phyloP scores from a whole-genome alignment of 2,797 vertebrate species.

The Dendrocincla tyrannina region DNA sequence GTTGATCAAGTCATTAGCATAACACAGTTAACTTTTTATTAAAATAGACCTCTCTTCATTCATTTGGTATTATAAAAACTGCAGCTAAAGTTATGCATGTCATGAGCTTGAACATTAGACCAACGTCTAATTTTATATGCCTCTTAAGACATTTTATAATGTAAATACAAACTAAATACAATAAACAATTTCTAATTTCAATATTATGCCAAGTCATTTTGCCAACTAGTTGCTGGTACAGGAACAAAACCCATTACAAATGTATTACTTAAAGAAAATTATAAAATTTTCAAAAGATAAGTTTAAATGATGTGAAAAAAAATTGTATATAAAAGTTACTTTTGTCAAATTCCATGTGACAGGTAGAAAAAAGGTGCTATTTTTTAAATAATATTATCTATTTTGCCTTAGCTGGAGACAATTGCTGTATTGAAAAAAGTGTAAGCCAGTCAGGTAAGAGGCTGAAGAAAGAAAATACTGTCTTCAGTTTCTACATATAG shows the following conservation, averaged over 20 bases:
- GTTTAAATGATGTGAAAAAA: neutral
- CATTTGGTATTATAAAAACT: neutral
- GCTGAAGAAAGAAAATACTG: neutral
- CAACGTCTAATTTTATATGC: neutral
- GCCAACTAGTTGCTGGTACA: neutral
- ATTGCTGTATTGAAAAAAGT: neutral
- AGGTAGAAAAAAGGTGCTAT: fast-evolving
- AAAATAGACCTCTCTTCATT: slow-evolving; percentile 1
- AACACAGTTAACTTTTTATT: neutral
- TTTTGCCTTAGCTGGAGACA: neutral
- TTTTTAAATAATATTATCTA: neutral
- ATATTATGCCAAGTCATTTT: neutral
- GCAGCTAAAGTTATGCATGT: neutral
- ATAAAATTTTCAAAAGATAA: neutral
- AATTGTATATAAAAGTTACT: neutral
- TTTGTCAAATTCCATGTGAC: neutral
- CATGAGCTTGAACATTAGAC: neutral
- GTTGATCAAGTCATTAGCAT: neutral
- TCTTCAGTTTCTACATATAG: neutral
- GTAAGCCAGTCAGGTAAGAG: neutral
- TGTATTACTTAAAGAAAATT: neutral
- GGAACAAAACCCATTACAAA: neutral
- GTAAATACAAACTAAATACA: neutral
- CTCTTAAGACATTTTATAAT: neutral
- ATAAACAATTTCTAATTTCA: neutral